Conservation (phyloP, 2,888 invertebrate species). For the Apamea epomidion region DNA sequence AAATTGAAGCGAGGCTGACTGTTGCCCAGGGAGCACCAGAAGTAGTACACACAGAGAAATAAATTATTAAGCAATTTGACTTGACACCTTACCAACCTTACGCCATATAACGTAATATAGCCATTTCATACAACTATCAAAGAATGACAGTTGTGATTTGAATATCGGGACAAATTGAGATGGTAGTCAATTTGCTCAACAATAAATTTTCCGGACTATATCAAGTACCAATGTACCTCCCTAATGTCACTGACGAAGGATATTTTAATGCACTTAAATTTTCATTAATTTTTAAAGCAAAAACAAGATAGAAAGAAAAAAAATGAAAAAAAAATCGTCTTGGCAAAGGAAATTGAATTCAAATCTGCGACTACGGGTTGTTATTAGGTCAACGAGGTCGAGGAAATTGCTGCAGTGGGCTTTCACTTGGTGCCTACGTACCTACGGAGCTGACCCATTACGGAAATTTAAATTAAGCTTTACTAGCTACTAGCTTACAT, state of each 20-base stretch:
- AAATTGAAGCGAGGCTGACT: neutral
- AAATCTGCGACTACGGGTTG: constrained; percentile 4
- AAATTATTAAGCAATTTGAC: neutral
- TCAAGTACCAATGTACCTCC: too few relatives aligned
- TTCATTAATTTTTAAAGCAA: neutral
- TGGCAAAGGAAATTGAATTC: constrained; percentile 18
- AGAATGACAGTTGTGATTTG: neutral
- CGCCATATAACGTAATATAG: neutral
- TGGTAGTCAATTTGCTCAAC: neutral
- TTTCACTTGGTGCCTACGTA: neutral
- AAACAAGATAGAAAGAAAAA: neutral
- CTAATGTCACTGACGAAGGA: neutral
- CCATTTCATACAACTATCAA: neutral
- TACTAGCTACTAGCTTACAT: neutral
- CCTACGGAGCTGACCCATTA: neutral
- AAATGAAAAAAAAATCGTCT: neutral
- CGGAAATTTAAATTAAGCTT: neutral
- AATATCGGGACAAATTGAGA: too few relatives aligned
- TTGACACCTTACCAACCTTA: neutral
- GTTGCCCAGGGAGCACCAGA: too few relatives aligned
- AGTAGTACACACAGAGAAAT: neutral
- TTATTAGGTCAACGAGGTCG: constrained; percentile 34
- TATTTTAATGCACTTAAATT: neutral
- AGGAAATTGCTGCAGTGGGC: constrained; percentile 20
- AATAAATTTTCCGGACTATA: neutral